Conservation (phyloP, 2,797 vertebrate species). For the Phalloptychus januarius region DNA sequence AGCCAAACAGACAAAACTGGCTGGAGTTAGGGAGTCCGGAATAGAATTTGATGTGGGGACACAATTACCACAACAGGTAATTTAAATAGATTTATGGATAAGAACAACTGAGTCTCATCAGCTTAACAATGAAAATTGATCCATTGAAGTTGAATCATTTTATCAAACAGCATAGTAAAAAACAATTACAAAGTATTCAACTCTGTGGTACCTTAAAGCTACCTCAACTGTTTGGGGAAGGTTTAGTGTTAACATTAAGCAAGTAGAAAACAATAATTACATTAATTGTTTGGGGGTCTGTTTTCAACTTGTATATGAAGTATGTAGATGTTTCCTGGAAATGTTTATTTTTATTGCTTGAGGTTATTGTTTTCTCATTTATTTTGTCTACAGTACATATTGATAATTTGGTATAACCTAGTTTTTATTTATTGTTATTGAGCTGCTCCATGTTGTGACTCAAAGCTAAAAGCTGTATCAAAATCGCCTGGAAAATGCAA, state of each 20-base stretch:
- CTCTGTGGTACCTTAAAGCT: neutral
- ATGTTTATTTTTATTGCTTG: neutral
- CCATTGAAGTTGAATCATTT: neutral
- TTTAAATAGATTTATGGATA: neutral
- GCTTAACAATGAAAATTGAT: neutral
- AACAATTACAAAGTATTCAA: neutral
- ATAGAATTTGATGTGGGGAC: neutral
- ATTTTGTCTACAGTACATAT: neutral
- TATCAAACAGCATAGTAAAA: neutral
- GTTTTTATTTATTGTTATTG: neutral
- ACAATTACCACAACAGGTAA: neutral
- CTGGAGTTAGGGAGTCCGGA: neutral
- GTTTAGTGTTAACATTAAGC: neutral
- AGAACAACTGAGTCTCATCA: neutral
- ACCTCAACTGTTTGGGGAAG: neutral
- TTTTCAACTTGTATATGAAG: neutral
- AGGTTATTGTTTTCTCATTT: neutral
- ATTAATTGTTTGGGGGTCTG: neutral
- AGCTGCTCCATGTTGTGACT: conserved; percentile 47
- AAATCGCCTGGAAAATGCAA: conserved; percentile 12
- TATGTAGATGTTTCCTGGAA: neutral
- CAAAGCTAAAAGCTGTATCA: conserved; percentile 36
- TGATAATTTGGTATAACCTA: neutral
- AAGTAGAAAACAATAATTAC: neutral
- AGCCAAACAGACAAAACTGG: conserved; percentile 45